Percentiles rank a stretch among this genome's conserved stretches.
These are phyloP conservation scores for Pammene fasciana DNA, from an alignment of 2,888 invertebrate genomes.

Conservation along the genomic window DNA sequence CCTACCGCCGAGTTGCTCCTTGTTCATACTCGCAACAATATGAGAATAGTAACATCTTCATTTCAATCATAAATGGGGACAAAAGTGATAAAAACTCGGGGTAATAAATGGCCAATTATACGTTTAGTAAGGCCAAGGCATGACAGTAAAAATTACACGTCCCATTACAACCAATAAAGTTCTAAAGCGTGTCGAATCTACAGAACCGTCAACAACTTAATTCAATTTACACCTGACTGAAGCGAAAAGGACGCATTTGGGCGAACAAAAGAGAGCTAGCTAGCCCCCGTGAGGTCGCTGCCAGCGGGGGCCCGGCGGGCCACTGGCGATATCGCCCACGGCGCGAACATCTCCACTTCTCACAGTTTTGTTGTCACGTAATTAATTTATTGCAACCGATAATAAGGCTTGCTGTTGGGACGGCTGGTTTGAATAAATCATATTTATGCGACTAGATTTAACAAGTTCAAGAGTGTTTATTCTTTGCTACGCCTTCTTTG, in stretches of 20 bases:
- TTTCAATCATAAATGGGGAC: background rate
- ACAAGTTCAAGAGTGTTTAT: background rate
- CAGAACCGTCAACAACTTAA: conserved; percentile 42
- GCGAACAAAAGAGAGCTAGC: conserved; percentile 69
- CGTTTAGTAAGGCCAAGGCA: conserved; percentile 7
- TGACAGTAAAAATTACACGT: conserved; percentile 31
- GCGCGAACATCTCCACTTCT: conserved; percentile 63
- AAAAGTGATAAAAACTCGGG: background rate
- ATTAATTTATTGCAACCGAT: conserved; percentile 77
- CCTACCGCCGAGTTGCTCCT: too few species aligned
- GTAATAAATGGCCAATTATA: conserved; percentile 12
- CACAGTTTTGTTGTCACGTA: conserved; percentile 77
- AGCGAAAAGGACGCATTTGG: conserved; percentile 68
- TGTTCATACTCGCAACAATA: background rate
- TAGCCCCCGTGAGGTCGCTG: conserved; percentile 67
- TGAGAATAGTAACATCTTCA: background rate
- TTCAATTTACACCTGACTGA: conserved; percentile 40
- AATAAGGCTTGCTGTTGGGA: conserved; percentile 31
- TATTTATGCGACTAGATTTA: conserved; percentile 10
- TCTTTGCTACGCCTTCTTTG: background rate
- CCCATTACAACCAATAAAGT: conserved; percentile 28
- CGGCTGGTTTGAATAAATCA: conserved; percentile 10
- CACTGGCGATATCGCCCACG: conserved; percentile 61
- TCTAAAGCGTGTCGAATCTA: conserved; percentile 40
- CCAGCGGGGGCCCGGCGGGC: conserved; percentile 68